Evolutionary conservation across 2,888 invertebrate species (phyloP), one percentile per base, ranked within the genome.

Genomic region (Morinoia aosen): DNA sequence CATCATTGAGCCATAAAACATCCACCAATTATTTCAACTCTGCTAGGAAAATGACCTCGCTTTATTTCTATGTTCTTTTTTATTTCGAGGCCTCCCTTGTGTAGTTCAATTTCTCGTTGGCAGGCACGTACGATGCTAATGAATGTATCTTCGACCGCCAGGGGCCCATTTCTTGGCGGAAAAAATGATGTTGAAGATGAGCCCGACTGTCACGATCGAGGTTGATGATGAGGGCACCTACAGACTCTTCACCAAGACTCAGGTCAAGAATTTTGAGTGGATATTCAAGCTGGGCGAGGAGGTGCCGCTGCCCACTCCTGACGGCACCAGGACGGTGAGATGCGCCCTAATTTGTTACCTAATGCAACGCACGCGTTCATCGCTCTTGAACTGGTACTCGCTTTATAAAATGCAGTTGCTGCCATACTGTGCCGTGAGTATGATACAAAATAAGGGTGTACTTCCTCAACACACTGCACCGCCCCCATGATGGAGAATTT

Each of bases 111-210:
- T 76, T 76, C 25, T 76, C 25, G 76, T 76, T 33, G 33, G 16
- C 33, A 76, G 12, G 25, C 25, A 76, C 33, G 33, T 33, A 76
- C 76, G 25, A 33, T 33, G 76, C 33, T 33, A 33, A 76, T 76
- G 33, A 25, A 33, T 10, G 76, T 33, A 16, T 76, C 33, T 76
- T 76, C 25, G 19, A 76, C 76, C 25, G 5, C 10, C 93, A 93
- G 93, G 93, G 12, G 93, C 93, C 57, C 93, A 93, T 48, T 93
- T 93, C 93, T 57, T 93, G 12, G 93, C 93, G 7, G 93, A 93
- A 57, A 93, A 57, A 33, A 93, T 93, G 93, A 93, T 93, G 93
- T 10, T 93, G 93, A 93, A 93, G 93, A 93, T 93, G 93, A 93
- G 93, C 57, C 93, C 93, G n/a, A 93, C 93, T 48, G 57, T 93